Evolutionary conservation across 2,797 vertebrate species (phyloP), one percentile per base, ranked within the genome.

Genomic region (Tauraco hartlaubi): DNA sequence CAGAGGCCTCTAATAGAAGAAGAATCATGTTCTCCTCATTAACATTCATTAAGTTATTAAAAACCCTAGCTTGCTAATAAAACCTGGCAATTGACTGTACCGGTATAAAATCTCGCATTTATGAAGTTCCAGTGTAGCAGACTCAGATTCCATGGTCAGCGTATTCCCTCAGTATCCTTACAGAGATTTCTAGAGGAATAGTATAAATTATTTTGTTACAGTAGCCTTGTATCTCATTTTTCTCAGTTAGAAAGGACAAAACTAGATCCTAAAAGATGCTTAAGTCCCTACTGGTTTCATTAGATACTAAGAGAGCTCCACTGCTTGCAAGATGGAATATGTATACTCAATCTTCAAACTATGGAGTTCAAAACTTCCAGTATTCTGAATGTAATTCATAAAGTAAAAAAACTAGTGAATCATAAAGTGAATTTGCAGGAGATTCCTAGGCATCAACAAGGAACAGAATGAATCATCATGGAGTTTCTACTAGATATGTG

Each of bases 11-110:
- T 92, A 67, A 66, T 17, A 95, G 90, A 66, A 71, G 31, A 61
- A 92, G 26, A 90, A 41, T 22, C 37, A 61, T 29, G 48, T 83
- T 96, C 48, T 85, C 7, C 3, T 93, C 62, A 84, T 96, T 96
- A 96, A 62, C 69, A 92, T 90, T 90, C 25, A 92, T 91, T 94
- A 85, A 64, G 28, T 86, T 94, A 92, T 94, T 94, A 62, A 91
- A 96, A 95, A 92, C 29, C 4, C 5, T 52, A 66, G 2, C 12
- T 93, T 94, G n/a, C 14, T 95, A 52, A 81, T 95, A 89, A 89
- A 92, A 96, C 7, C 15, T 90, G 84, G 8, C 2, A 93, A 66
- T 90, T 87, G 25, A 82, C 74, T 76, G 28, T 58, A 66, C 16
- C 80, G n/a, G 8, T 80, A 37, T 29, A 75, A 95, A 86, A 59